phyloP scores from a whole-genome alignment of 2,113 vertebrate species.

The Chamaea fasciata region DNA sequence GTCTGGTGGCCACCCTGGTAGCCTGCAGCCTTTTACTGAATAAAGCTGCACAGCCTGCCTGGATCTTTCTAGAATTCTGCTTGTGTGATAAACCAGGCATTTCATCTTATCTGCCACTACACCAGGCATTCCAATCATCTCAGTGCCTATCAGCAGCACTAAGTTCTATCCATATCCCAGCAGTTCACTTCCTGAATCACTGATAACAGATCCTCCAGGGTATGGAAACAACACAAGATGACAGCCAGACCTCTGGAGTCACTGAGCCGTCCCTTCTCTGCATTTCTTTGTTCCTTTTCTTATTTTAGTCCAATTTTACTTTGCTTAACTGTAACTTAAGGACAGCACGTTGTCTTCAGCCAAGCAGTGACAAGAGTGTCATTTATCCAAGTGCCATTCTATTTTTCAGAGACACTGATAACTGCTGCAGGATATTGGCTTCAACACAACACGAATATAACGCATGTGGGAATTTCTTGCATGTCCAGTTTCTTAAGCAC shows the following conservation, averaged over 20 bases:
- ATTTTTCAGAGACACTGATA: not conserved
- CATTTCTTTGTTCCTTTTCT: not conserved
- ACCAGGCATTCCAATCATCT: constrained; percentile 65
- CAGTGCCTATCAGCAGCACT: constrained; percentile 61
- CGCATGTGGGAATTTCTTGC: not conserved
- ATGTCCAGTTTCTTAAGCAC: not conserved
- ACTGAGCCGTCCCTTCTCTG: not conserved
- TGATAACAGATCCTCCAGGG: constrained; percentile 39
- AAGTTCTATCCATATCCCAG: constrained; percentile 40
- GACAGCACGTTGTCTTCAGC: not conserved
- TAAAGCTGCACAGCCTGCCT: not conserved
- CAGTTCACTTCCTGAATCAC: constrained; percentile 73
- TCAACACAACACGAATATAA: not conserved
- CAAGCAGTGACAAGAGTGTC: not conserved
- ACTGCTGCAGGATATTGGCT: not conserved
- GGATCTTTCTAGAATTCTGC: constrained; percentile 55
- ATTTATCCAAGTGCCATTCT: not conserved
- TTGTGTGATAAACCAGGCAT: constrained; percentile 65
- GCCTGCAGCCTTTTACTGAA: constrained; percentile 27
- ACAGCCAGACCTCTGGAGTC: not conserved
- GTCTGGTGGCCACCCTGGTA: not conserved
- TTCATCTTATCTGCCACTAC: constrained; percentile 73
- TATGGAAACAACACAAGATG: not conserved
- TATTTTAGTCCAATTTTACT: not conserved
- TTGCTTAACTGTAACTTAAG: not conserved